Evolutionary conservation across 1,140 invertebrate species (phyloP), one percentile per base, ranked within the genome.

Genomic region (Aphelenchoides avenae): DNA sequence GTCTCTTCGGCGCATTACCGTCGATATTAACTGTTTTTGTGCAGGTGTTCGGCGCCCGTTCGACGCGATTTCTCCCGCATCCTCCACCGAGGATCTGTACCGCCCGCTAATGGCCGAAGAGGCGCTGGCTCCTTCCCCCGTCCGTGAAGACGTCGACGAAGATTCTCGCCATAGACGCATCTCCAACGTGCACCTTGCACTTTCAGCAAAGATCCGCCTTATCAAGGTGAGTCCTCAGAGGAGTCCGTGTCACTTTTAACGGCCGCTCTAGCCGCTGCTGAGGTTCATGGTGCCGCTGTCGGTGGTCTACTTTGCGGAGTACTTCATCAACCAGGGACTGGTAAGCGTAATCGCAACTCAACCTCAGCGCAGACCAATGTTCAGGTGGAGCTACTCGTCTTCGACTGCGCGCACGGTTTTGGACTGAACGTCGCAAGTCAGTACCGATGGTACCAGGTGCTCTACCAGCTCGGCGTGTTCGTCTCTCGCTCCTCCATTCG

Each of bases 291-390:
- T 89, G 54, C 89, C 89, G 0, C 77, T 91, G 1, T 82, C 81
- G 0, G 66, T 87, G 22, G 88, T 91, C 1, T 91, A 91, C 70
- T 82, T 89, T 59, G 87, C 87, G 59, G 89, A 91, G 70, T 91
- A 91, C 78, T 87, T 89, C 63, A 91, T 91, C 60, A 91, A 91
- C 79, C 88, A 91, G 79, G 88, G 88, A 64, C 78, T 90, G 39
- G 55, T 66, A 24, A 53, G 37, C 66, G 2, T 1, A 18, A 6
- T 50, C 30, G 7, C 41, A 3, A 52, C 15, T 51, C 40, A 52
- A 51, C 55, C 50, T 72, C n/a, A 59, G 27, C 13, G 43, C 65
- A 46, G 15, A 31, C 15, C 1, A 22, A 47, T 11, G 57, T 84
- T 43, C 71, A 88, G 87, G 85, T 86, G 71, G 87, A 89, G 70